Conservation (phyloP, 2,797 vertebrate genomes). For the Leptoclinus maculatus region DNA sequence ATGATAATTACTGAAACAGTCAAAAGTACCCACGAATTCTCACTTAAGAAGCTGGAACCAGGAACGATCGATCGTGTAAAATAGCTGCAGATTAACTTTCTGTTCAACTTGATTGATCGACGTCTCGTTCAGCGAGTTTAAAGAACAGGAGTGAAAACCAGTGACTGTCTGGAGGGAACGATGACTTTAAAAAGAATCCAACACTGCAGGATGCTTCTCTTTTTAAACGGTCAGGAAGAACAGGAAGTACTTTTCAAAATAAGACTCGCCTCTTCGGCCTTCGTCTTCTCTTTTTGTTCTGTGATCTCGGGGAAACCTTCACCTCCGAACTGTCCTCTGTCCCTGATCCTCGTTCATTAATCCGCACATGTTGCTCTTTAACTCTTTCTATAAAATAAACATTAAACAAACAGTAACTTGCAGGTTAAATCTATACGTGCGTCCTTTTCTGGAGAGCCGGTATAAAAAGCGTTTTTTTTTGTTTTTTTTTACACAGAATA, state of each 20-base stretch:
- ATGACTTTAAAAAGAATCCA: too few relatives aligned
- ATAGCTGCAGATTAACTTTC: not conserved
- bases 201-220: not conserved
- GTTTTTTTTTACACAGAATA: slow-evolving; percentile 52
- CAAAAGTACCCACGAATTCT: not conserved
- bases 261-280: slow-evolving; percentile 15
- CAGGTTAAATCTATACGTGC: slow-evolving; percentile 57
- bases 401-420: slow-evolving; percentile 55
- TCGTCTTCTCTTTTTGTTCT: not conserved
- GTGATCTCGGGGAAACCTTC: not conserved
- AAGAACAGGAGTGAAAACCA: not conserved
- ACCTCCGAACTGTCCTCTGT: not conserved
- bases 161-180: not conserved
- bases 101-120: not conserved
- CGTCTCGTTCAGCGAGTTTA: too few relatives aligned
- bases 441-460: slow-evolving; percentile 45
- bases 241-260: slow-evolving; percentile 37
- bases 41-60: not conserved
- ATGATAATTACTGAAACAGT: not conserved
- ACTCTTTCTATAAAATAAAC: slow-evolving; percentile 48
- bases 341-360: slow-evolving; percentile 11
- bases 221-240: not conserved
- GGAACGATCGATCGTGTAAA: not conserved
- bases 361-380: not conserved
- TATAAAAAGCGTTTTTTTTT: slow-evolving; percentile 74